Evolutionary conservation across 2,113 vertebrate species (phyloP).

Genomic region (Upupa epops): DNA sequence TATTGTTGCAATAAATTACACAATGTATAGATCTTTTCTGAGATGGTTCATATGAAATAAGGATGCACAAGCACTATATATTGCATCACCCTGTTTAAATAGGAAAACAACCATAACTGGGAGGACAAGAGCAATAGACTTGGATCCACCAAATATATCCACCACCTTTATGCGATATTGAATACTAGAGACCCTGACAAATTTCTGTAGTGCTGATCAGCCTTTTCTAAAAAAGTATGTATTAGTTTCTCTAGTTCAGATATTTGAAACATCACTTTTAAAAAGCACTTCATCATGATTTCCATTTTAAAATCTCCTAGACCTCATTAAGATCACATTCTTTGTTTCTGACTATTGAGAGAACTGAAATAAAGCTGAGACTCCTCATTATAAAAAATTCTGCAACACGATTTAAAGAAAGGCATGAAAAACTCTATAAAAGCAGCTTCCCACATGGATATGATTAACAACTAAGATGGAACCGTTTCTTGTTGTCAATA

Average conservation of each 20-base stretch:
- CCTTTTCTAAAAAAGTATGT: not conserved
- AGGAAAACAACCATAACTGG: not conserved
- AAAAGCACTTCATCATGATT: slow-evolving; percentile 31
- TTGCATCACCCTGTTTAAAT: not conserved
- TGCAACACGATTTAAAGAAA: slow-evolving; percentile 44
- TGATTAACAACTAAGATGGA: slow-evolving; percentile 53
- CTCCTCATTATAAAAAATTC: slow-evolving; percentile 60
- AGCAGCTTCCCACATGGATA: slow-evolving; percentile 44
- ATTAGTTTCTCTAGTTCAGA: not conserved
- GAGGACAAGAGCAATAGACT: not conserved
- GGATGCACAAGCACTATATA: not conserved
- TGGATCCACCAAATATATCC: not conserved
- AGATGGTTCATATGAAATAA: not conserved
- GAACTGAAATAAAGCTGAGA: slow-evolving; percentile 30
- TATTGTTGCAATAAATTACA: not conserved
- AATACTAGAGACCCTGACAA: not conserved
- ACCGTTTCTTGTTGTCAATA: slow-evolving; percentile 44
- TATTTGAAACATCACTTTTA: not conserved
- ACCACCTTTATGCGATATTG: not conserved
- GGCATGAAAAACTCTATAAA: slow-evolving; percentile 45
- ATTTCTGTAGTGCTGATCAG: not conserved
- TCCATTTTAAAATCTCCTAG: slow-evolving; percentile 49
- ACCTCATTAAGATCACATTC: slow-evolving; percentile 51
- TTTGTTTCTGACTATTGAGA: slow-evolving; percentile 48
- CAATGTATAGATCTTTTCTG: not conserved